Evolutionary conservation across 35 echinoderm and acorn worm genomes (phyloP), one percentile per base, ranked within the genome.

Genomic region (Hemicentrotus pulcherrimus): DNA sequence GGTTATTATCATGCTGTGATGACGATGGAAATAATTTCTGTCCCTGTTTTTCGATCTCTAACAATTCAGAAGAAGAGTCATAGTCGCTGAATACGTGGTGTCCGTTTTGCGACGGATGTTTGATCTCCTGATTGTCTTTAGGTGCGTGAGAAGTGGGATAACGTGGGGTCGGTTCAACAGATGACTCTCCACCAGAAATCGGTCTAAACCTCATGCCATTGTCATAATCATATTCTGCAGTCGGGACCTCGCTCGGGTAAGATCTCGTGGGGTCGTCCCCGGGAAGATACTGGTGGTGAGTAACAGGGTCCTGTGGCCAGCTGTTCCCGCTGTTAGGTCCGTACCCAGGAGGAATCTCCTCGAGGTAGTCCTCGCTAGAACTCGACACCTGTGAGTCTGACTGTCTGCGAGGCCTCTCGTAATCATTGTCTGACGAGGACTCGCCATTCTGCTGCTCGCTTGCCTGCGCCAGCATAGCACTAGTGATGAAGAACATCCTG

Each of bases 21-120:
- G 91, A 93, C 5, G 48, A 31, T 18, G 91, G 48, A 14, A 47
- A 31, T 12, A 48, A 13, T 30, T 12, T 93, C 16, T 93, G 45
- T 31, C 46, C 48, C 46, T 58, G 91, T 48, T 58, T 93, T 93
- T 93, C 91, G 9, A 93, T 93, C 31, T 93, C 91, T n/a, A 93
- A 58, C 28, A 93, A 31, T 58, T 93, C 91, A 46, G 91, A 47
- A 24, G 91, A 48, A 47, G 45, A 93, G 45, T 93, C 91, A 58
- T 58, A 50, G 46, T 93, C 91, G n/a, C 88, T 90, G 15, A 90
- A 33, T 90, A 47, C 88, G 15, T 90, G 88, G 88, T 90, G 65
- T 78, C 65, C 88, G 32, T 90, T 90, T 47, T 33, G 88, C 46
- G 88, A 47, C 32, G 46, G 88, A 41, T 90, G 32, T 16, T n/a